Evolutionary conservation across 2,113 vertebrate species (phyloP).

Genomic region (Lampris megalopsis): DNA sequence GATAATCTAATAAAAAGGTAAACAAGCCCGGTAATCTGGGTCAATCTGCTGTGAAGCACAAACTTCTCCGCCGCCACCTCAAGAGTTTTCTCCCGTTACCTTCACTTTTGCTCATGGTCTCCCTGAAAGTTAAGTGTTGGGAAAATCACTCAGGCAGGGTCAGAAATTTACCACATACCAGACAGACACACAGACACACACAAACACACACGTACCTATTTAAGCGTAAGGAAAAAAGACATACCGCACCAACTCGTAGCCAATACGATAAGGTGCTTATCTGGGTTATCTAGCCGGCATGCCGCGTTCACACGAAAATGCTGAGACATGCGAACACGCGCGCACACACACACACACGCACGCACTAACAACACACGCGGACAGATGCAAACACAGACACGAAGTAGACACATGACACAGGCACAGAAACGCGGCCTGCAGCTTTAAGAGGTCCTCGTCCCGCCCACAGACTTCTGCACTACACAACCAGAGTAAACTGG

Average conservation of each 20-base stretch:
- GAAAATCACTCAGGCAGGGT: conserved; percentile 36
- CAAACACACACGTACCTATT: not conserved
- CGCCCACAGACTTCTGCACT: conserved; percentile 76
- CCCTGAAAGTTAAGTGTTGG: conserved; percentile 44
- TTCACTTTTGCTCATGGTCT: conserved; percentile 18
- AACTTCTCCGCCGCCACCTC: conserved; percentile 8
- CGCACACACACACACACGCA: conserved; percentile 23
- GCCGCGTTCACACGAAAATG: not conserved
- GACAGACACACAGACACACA: conserved; percentile 30
- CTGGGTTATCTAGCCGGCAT: not conserved
- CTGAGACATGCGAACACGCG: not conserved
- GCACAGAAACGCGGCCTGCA: conserved; percentile 53
- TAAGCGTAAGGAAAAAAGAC: not conserved
- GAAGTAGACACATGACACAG: conserved; percentile 15
- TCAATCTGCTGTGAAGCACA: conserved; percentile 33
- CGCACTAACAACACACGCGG: conserved; percentile 7
- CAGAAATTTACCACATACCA: conserved; percentile 24
- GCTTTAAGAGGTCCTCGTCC: conserved; percentile 80
- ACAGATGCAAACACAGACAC: conserved; percentile 32
- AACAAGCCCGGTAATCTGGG: conserved; percentile 21
- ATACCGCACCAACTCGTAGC: not conserved
- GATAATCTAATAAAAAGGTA: conserved; percentile 28
- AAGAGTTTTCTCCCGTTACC: conserved; percentile 33
- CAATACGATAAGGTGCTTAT: not conserved
- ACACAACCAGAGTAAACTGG: conserved; percentile 87